Evolutionary conservation across 2,797 vertebrate genomes (phyloP), one percentile per base, ranked within the genome.

Genomic region (Champsocephalus gunnari): DNA sequence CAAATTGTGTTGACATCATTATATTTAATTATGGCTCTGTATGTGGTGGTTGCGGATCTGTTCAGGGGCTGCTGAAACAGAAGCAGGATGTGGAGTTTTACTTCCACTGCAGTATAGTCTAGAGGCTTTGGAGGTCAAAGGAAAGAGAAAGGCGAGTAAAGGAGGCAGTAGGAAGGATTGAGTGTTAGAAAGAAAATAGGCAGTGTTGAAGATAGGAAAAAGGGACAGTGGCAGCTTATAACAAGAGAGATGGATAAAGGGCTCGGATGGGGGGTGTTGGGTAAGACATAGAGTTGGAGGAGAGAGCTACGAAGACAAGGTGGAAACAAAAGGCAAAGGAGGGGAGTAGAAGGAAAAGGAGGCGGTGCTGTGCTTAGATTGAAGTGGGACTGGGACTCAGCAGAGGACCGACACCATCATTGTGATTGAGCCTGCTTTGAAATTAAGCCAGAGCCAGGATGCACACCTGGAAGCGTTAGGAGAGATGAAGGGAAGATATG

Each of bases 391-490:
- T 82, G 74, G 84, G 80, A 88, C 58, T 73, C 60, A 61, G 61
- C 66, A 67, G 53, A 75, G 65, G 78, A 85, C 74, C 69, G 84
- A 83, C 81, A 77, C 79, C 72, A 48, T 88, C 77, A 67, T 76
- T 85, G 84, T 80, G 79, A 88, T 87, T 91, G 89, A 88, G 72
- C 79, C 73, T 21, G 58, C 62, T 83, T 71, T 86, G 85, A 87
- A 86, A 50, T 53, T 0, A 24, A 75, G 89, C 89, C 90, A 89
- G 66, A 12, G 17, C 70, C 14, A n/a, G 43, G 58, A 75, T 71
- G 81, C 88, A 82, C 82, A 83, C 85, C 85, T 87, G 79, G 83
- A 85, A 79, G 79, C 85, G 79, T 91, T 88, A 84, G 73, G 48
- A 69, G 62, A 80, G 83, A 89, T 81, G 84, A 89, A 85, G 80